phyloP scores from a whole-genome alignment of 2,888 invertebrate species.

The Steinernema hermaphroditum region DNA sequence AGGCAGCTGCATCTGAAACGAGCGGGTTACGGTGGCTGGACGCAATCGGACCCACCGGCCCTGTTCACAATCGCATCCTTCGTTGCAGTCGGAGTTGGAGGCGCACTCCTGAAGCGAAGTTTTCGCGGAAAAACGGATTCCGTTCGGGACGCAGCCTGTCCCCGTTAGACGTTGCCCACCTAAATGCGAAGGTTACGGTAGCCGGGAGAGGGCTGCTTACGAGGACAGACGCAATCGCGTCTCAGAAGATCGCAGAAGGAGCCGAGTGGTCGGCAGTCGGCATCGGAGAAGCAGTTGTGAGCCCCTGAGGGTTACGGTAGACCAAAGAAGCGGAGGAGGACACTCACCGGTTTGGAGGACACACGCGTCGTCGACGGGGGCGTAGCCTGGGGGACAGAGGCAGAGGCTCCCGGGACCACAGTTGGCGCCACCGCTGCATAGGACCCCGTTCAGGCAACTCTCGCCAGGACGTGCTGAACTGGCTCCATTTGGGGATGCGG shows the following conservation, averaged over 20 bases:
- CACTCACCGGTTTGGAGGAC: background rate
- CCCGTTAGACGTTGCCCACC: background rate
- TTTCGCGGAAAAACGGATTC: slow-evolving; percentile 8
- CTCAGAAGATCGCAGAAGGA: slow-evolving; percentile 48
- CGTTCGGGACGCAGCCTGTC: background rate
- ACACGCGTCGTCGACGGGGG: background rate
- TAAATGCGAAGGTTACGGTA: background rate
- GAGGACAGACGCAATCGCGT: slow-evolving; percentile 52
- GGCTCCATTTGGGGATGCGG: slow-evolving; percentile 34
- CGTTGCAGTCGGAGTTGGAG: background rate
- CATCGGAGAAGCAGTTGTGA: background rate
- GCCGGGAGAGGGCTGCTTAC: slow-evolving; percentile 34
- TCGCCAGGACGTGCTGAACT: slow-evolving; percentile 57
- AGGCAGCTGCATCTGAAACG: background rate
- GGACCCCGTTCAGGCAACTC: slow-evolving; percentile 50
- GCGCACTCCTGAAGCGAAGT: background rate
- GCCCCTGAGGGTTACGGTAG: background rate
- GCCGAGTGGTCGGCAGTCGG: slow-evolving; percentile 39
- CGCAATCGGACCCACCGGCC: background rate
- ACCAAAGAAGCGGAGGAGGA: background rate
- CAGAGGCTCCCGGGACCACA: slow-evolving; percentile 47
- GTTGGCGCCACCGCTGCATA: slow-evolving; percentile 54
- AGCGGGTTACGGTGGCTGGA: background rate
- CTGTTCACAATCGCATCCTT: background rate
- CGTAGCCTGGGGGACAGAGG: slow-evolving; percentile 51